These are phyloP conservation scores for Xyrichtys novacula DNA, from an alignment of 2,797 vertebrate species.

Conservation along the genomic window DNA sequence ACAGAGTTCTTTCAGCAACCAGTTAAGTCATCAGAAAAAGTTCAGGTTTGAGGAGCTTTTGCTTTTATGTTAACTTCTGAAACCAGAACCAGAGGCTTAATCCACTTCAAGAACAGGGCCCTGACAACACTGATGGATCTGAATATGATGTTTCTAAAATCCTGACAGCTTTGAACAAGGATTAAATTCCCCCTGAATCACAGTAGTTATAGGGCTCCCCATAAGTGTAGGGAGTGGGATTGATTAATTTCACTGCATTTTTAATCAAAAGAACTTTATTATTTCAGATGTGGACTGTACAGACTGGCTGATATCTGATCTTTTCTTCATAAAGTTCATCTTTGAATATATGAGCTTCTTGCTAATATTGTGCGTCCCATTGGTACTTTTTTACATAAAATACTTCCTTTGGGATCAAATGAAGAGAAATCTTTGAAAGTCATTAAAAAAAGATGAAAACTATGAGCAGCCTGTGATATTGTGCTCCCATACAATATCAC, in stretches of 20 bases:
- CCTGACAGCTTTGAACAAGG: background rate
- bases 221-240: conserved; percentile 7
- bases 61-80: no score
- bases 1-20: no score
- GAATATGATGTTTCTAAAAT: background rate
- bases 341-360: conserved; percentile 20
- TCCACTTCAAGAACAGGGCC: background rate
- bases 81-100: background rate
- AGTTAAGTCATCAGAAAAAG: no score
- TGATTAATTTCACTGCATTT: conserved; percentile 36
- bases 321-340: conserved; percentile 22
- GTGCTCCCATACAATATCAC: conserved; percentile 54
- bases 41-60: no score
- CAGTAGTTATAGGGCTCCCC: background rate
- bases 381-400: conserved; percentile 40
- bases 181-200: background rate
- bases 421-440: conserved; percentile 57
- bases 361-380: conserved; percentile 15
- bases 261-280: conserved; percentile 18
- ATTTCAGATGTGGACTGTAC: conserved; percentile 12
- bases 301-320: conserved; percentile 20
- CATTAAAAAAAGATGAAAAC: conserved; percentile 53
- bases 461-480: conserved; percentile 40
- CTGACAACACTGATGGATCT: background rate
- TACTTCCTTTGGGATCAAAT: conserved; percentile 38